phyloP scores from a whole-genome alignment of 2,113 vertebrate genomes.

The Alces alces region DNA sequence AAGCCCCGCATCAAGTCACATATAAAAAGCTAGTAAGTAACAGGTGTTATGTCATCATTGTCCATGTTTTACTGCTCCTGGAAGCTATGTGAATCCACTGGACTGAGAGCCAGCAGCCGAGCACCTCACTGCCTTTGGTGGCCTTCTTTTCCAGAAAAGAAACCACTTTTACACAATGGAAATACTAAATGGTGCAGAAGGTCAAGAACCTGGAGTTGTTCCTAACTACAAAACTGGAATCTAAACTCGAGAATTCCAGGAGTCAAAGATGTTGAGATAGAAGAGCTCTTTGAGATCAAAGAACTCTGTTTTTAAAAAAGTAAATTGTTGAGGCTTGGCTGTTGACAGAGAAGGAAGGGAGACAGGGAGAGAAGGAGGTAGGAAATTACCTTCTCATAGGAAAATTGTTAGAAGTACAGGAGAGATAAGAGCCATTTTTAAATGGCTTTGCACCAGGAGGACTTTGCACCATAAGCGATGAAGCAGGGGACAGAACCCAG shows the following conservation, averaged over 20 bases:
- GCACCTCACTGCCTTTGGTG: not conserved
- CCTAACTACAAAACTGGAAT: not conserved
- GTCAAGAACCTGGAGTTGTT: not conserved
- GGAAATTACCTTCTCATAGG: not conserved
- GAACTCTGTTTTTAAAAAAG: not conserved
- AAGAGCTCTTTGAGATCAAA: not conserved
- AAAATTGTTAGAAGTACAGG: not conserved
- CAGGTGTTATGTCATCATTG: not conserved
- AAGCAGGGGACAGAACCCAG: not conserved
- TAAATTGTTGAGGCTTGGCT: not conserved
- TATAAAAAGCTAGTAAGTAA: not conserved
- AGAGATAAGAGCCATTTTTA: not conserved
- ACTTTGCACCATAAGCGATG: not conserved
- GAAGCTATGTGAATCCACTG: not conserved
- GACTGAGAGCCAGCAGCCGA: not conserved
- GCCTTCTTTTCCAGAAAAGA: not conserved
- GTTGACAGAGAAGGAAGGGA: not conserved
- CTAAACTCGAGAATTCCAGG: not conserved
- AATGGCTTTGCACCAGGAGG: not conserved
- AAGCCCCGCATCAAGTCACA: not conserved
- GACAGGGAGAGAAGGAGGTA: not conserved
- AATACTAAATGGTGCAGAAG: not conserved
- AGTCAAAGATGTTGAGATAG: not conserved
- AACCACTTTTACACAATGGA: not conserved
- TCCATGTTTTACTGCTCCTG: not conserved